Evolutionary conservation across 2,888 invertebrate species (phyloP).

Genomic region (Himalopsyche kuldschensis): DNA sequence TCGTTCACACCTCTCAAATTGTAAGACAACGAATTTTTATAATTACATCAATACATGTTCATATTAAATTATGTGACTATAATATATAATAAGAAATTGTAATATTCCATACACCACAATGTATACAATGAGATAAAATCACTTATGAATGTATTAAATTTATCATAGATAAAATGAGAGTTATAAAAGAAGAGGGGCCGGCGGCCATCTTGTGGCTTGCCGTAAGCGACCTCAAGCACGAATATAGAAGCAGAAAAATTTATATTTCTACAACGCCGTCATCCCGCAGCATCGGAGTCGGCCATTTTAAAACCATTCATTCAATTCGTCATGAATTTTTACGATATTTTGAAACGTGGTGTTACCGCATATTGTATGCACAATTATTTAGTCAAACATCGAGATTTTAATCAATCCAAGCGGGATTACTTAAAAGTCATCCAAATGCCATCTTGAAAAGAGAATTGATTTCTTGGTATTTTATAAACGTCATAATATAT

Average conservation of each 20-base stretch:
- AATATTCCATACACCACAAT: constrained; percentile 44
- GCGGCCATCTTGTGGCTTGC: constrained; percentile 38
- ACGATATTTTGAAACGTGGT: not conserved
- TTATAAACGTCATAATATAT: too few species aligned
- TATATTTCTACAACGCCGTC: not conserved
- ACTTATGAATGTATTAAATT: constrained; percentile 34
- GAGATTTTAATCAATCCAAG: not conserved
- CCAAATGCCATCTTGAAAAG: not conserved
- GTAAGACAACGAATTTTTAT: constrained; percentile 31
- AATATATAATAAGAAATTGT: constrained; percentile 48
- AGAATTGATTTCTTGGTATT: too few species aligned
- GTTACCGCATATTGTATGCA: not conserved
- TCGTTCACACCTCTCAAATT: constrained; percentile 33
- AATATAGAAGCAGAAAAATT: not conserved
- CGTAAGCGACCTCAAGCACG: constrained; percentile 30
- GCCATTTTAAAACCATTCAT: not conserved
- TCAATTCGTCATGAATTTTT: not conserved
- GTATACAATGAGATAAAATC: constrained; percentile 39
- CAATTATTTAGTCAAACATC: too few species aligned
- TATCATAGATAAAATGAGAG: constrained; percentile 31
- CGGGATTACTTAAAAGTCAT: not conserved
- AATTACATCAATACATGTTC: constrained; percentile 34
- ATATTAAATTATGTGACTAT: constrained; percentile 40
- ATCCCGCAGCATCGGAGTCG: not conserved
- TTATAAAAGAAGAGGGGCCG: constrained; percentile 43